Conservation (phyloP, 2,888 invertebrate species). For the Lithophane semibrunnea region DNA sequence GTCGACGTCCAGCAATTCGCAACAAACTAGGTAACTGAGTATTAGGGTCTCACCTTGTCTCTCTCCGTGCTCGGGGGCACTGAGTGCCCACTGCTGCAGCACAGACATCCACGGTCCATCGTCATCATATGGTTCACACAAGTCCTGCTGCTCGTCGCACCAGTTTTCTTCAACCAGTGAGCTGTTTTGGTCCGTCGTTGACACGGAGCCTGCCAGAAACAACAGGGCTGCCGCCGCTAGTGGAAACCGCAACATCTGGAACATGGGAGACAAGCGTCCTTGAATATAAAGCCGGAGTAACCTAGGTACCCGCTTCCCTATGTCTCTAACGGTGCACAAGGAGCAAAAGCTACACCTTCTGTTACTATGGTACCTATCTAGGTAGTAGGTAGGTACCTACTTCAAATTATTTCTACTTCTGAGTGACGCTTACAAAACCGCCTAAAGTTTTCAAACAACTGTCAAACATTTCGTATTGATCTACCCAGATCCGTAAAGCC, state of each 20-base stretch:
- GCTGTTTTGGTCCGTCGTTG: slow-evolving; percentile 66
- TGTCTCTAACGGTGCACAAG: no score
- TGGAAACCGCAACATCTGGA: slow-evolving; percentile 62
- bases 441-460: background rate
- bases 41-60: slow-evolving; percentile 78
- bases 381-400: no score
- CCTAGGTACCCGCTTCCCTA: background rate
- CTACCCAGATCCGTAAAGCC: slow-evolving; percentile 13
- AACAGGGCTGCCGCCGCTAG: slow-evolving; percentile 56
- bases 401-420: background rate
- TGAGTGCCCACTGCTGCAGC: slow-evolving; percentile 92
- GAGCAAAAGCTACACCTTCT: background rate
- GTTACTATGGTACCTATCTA: background rate
- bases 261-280: slow-evolving; percentile 1
- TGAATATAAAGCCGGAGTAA: background rate
- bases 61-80: slow-evolving; percentile 76
- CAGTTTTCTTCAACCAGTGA: slow-evolving; percentile 51
- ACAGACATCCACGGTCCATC: slow-evolving; percentile 91
- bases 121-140: slow-evolving; percentile 63
- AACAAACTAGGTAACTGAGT: background rate
- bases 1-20: background rate
- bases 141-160: slow-evolving; percentile 53
- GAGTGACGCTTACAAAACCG: background rate
- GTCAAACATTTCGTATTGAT: background rate
- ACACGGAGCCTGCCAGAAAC: slow-evolving; percentile 47